Conservation (phyloP, 2,797 vertebrate species). For the Scyliorhinus canicula region DNA sequence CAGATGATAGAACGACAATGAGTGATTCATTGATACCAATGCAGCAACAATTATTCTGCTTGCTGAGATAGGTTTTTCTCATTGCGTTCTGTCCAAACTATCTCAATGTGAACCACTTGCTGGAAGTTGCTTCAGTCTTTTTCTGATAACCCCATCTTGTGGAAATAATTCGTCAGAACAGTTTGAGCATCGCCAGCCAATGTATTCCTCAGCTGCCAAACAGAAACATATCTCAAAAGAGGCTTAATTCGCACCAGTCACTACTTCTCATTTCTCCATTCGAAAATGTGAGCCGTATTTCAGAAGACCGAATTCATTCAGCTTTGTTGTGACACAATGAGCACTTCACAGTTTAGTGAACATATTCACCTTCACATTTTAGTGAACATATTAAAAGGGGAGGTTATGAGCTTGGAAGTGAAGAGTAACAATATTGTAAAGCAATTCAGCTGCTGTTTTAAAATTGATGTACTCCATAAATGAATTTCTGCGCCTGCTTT, state of each 20-base stretch:
- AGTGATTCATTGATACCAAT: neutral
- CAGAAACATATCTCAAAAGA: neutral
- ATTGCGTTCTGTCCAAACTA: neutral
- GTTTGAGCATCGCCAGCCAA: neutral
- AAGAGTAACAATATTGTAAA: neutral
- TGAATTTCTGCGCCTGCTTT: no score
- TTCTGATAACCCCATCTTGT: constrained; percentile 38
- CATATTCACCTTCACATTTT: neutral
- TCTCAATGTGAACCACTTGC: neutral
- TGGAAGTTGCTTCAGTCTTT: neutral
- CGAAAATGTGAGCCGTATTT: neutral
- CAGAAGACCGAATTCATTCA: neutral
- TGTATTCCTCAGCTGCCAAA: neutral
- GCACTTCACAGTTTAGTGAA: neutral
- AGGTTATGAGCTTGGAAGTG: neutral
- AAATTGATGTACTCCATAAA: no score
- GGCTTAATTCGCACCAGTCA: neutral
- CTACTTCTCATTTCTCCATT: neutral
- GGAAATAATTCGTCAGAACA: constrained; percentile 30
- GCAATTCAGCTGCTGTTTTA: no score
- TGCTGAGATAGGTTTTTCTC: neutral
- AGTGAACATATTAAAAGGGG: neutral
- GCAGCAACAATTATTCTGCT: neutral
- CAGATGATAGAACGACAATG: no score
- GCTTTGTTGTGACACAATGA: neutral